phyloP scores from a whole-genome alignment of 1,140 invertebrate genomes.

The Elymnias hypermnestra region DNA sequence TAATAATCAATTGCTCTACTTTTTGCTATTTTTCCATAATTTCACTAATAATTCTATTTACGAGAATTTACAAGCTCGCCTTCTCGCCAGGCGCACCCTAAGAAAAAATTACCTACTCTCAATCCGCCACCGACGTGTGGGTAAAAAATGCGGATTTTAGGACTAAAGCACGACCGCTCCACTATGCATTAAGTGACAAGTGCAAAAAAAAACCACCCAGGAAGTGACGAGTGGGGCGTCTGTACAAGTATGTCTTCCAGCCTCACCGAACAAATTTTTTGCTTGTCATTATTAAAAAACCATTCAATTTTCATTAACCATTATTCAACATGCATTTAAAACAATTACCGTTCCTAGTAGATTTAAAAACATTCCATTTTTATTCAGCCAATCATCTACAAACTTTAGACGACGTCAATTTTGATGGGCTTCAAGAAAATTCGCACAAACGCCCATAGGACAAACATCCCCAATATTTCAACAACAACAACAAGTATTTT shows the following conservation, averaged over 20 bases:
- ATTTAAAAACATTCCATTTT: no score
- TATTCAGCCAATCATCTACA: no score
- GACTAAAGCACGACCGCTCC: constrained; percentile 43
- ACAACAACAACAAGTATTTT: constrained; percentile 42
- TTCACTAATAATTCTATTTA: constrained; percentile 63
- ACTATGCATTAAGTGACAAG: constrained; percentile 46
- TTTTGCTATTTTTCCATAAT: constrained; percentile 63
- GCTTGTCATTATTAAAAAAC: no score
- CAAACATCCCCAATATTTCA: constrained; percentile 31
- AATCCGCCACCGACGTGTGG: constrained; percentile 44
- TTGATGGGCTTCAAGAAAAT: no score
- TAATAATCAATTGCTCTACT: constrained; percentile 68
- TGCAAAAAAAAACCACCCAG: constrained; percentile 49
- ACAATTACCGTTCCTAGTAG: no score
- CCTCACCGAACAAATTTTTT: no score
- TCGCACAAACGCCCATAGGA: constrained; percentile 30
- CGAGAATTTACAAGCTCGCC: constrained; percentile 47
- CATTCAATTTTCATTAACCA: no score
- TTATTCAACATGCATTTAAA: no score
- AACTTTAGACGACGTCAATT: no score
- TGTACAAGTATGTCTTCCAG: background rate
- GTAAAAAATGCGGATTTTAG: constrained; percentile 49
- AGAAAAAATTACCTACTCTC: constrained; percentile 51
- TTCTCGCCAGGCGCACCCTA: constrained; percentile 11
- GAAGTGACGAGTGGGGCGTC: constrained; percentile 24